Percentiles rank a stretch among this genome's conserved stretches.
Evolutionary conservation across 2,797 vertebrate genomes (phyloP).

Genomic region (Corythornis leucogaster): DNA sequence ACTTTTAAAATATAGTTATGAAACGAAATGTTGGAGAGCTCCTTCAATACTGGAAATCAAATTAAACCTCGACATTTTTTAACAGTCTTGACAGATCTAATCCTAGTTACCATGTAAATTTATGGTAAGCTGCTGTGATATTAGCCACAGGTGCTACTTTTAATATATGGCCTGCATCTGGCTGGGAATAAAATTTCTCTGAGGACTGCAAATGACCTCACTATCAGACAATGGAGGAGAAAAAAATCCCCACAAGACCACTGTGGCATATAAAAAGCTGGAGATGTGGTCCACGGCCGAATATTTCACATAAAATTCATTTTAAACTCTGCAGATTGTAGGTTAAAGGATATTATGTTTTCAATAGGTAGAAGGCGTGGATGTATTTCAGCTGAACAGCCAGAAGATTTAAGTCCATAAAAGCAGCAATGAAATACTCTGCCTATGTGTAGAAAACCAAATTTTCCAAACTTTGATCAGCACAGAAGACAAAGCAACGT

Average conservation of each 20-base stretch:
- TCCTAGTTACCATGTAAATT: conserved; percentile 89
- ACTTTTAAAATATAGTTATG: conserved; percentile 85
- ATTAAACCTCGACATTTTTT: conserved; percentile 87
- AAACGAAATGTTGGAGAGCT: conserved; percentile 82
- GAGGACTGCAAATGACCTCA: conserved; percentile 86
- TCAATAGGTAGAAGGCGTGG: conserved; percentile 73
- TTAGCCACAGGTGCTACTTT: conserved; percentile 89
- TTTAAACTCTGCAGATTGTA: conserved; percentile 71
- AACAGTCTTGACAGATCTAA: conserved; percentile 87
- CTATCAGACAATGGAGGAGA: conserved; percentile 83
- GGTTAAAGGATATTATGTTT: conserved; percentile 78
- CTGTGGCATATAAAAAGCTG: conserved; percentile 81
- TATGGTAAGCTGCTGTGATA: conserved; percentile 88
- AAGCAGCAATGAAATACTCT: conserved; percentile 62
- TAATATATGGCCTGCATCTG: conserved; percentile 87
- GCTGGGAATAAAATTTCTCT: conserved; percentile 86
- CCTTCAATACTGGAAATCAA: conserved; percentile 87
- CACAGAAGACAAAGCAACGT: conserved; percentile 29
- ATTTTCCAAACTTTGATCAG: conserved; percentile 71
- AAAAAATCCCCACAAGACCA: conserved; percentile 61
- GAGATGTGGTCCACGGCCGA: conserved; percentile 78
- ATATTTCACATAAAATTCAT: conserved; percentile 77
- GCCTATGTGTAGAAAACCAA: conserved; percentile 45
- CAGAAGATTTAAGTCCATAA: conserved; percentile 71
- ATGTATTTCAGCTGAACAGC: conserved; percentile 74